Evolutionary conservation across 2,797 vertebrate species (phyloP), one percentile per base, ranked within the genome.

Genomic region (Leuciscus waleckii): DNA sequence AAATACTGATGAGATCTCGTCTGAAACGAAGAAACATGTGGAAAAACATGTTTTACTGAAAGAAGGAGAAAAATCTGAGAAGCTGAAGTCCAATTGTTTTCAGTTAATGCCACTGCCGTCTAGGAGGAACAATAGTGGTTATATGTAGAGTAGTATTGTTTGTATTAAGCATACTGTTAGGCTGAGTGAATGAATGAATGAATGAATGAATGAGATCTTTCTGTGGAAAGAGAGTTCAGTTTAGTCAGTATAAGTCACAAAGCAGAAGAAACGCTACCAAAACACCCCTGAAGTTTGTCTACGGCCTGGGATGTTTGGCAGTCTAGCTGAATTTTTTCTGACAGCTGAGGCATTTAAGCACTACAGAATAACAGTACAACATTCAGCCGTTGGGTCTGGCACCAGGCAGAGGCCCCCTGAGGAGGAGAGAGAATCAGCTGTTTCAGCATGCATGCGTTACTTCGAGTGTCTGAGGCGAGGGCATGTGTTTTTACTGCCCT

Each of bases 351-450:
- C 56, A 29, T 69, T 26, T n/a, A 46, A 84, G 51, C 29, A 39
- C 41, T 74, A 46, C 75, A 77, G 68, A 83, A 85, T 79, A 79
- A 70, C 76, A 80, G 49, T 84, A 84, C 82, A 82, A 79, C 82
- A 86, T 70, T 17, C 54, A 89, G 82, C 74, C 81, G 86, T 85
- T 82, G 86, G 86, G 83, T 76, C 86, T 86, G 68, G 61, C 80
- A 75, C 71, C 56, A 81, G 67, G 69, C 83, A 81, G 71, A 85
- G 29, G 21, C 71, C 85, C 86, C 87, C 70, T 68, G 83, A 80
- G 56, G 43, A 87, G 68, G 61, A 81, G 54, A 77, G 19, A 61
- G 71, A 81, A 74, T 87, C 88, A 84, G 86, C 89, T 88, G 87
- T 73, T 88, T 67, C 43, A 49, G 74, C 43, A 70, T 65, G 79